Evolutionary conservation across 2,888 invertebrate genomes (phyloP), one percentile per base, ranked within the genome.

Genomic region (Branchipolynoe longqiensis): DNA sequence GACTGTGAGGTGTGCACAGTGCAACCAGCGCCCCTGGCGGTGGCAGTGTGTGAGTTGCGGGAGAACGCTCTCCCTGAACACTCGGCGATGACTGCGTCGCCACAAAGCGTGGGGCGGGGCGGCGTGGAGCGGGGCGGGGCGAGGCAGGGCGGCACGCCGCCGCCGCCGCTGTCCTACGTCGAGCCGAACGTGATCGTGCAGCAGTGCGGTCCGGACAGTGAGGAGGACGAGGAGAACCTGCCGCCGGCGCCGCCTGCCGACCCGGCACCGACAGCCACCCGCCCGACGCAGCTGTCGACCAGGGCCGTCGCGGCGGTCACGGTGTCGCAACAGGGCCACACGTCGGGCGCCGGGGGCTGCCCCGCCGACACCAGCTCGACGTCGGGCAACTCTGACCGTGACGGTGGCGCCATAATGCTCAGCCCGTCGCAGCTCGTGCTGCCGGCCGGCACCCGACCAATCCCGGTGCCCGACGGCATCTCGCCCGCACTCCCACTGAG

Each of bases 101-200:
- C 38, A 28, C 73, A 73, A 62, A 56, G 56, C 3, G 56, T 1
- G 22, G 25, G 2, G 3, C 3, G 31, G 31, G 18, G 28, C 31
- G 6, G n/a, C 2, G 31, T 12, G 33, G 69, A 69, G 69, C 69
- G 6, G 18, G 22, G 12, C 38, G 69, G 36, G 2, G 33, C 69
- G 33, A 18, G 14, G 22, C 18, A 36, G 69, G 69, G 62, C 12
- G n/a, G n/a, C 14, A 25, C 48, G 41, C n/a, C n/a, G n/a, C n/a
- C n/a, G n/a, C n/a, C n/a, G n/a, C n/a, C n/a, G n/a, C n/a, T n/a
- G n/a, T 22, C 78, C 48, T 48, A 78, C 48, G 8, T 78, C 14
- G 78, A 78, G 41, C 78, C 78, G 1, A 28, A 78, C 8, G 78
- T 78, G 12, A 78, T 78, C 8, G 78, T 78, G 1, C 41, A 31